These are phyloP conservation scores for Stenichneumon culpator DNA, from an alignment of 2,888 invertebrate genomes.

Conservation along the genomic window DNA sequence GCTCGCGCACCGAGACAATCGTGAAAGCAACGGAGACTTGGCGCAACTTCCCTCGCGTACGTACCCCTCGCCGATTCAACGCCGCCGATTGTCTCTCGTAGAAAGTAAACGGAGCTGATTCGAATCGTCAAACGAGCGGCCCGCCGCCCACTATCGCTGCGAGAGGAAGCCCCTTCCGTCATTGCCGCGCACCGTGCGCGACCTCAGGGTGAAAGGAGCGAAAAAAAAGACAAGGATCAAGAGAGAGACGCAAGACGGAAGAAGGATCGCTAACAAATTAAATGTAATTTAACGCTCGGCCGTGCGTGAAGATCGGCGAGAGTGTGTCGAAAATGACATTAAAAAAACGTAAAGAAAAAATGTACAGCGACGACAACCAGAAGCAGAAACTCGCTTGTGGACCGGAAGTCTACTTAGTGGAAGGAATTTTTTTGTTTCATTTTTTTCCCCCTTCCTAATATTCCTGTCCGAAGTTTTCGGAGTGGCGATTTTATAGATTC, in stretches of 20 bases:
- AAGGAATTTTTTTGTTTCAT: background rate
- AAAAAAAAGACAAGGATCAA: slow-evolving; percentile 25
- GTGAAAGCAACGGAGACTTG: slow-evolving; percentile 79
- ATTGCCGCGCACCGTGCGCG: slow-evolving; percentile 2
- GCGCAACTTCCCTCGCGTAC: slow-evolving; percentile 61
- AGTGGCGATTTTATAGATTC: background rate
- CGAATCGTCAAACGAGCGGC: slow-evolving; percentile 53
- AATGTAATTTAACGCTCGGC: slow-evolving; percentile 70
- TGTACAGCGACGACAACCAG: background rate
- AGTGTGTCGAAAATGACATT: slow-evolving; percentile 44
- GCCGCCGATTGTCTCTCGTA: slow-evolving; percentile 71
- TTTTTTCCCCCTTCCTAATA: background rate
- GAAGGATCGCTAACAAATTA: slow-evolving; percentile 51
- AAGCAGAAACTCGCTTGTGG: background rate
- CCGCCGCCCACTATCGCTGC: background rate
- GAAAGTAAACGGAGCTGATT: slow-evolving; percentile 77
- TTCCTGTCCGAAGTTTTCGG: background rate
- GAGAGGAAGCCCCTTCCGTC: slow-evolving; percentile 30
- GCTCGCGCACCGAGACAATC: slow-evolving; percentile 76
- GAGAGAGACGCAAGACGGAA: slow-evolving; percentile 7
- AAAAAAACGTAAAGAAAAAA: background rate
- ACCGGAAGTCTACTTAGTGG: slow-evolving; percentile 27
- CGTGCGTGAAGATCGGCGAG: slow-evolving; percentile 62
- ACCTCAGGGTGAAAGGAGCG: slow-evolving; percentile 54
- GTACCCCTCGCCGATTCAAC: slow-evolving; percentile 33